Evolutionary conservation across 2,888 invertebrate genomes (phyloP), one percentile per base, ranked within the genome.

Genomic region (Ernsta delagoae): DNA sequence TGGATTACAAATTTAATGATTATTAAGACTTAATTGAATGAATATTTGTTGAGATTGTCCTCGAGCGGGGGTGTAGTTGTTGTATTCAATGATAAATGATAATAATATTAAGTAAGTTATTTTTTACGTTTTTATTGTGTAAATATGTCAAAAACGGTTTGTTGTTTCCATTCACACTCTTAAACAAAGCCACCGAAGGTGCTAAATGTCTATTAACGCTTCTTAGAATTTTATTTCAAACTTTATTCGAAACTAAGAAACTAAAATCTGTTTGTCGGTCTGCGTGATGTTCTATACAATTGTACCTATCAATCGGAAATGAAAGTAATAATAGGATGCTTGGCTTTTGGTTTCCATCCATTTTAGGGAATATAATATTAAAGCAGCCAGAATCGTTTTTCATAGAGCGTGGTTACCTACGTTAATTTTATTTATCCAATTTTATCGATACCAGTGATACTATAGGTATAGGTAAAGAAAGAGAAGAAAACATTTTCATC

Each of bases 81-180:
- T 93, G 92, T 92, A 92, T 88, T 91, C 92, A 87, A 92, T 89
- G 85, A 87, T 86, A 87, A 84, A 84, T 41, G 90, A 92, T 92
- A 91, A 92, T 93, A 92, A 93, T 92, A 90, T 90, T 90, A 92
- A 92, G 92, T 92, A 92, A 92, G 92, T 92, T 94, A 92, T 94
- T 93, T 94, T 93, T 92, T 92, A 93, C 93, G 92, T 93, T 92
- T 92, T 91, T 90, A 92, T 89, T 85, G 90, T 90, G 90, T 92
- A 92, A 89, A 92, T 90, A 91, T 85, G 87, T 88, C 89, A 89
- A 83, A 84, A 84, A 85, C 82, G 84, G 87, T 90, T 90, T 86
- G 88, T 90, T 90, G 83, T 89, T 87, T 89, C 89, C 88, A 88
- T 80, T 87, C 85, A 87, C 88, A 84, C 86, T 84, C 81, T 76